Percentiles rank a stretch among this genome's conserved stretches.
phyloP scores from a whole-genome alignment of 2,888 invertebrate genomes.

The Itoplectis maculator region DNA sequence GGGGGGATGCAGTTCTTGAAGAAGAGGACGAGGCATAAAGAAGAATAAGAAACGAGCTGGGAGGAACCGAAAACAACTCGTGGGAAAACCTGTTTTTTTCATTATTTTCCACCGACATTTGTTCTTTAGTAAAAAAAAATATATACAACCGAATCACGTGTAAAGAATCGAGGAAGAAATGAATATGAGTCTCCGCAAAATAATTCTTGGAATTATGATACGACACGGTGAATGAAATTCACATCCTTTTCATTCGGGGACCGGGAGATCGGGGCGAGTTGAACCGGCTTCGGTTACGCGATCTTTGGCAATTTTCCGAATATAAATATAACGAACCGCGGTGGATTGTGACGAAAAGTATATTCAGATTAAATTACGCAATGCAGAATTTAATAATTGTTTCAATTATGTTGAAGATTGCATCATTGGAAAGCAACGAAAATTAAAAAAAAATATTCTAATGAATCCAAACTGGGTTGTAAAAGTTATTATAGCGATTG shows the following conservation, averaged over 20 bases:
- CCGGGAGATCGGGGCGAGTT: background rate
- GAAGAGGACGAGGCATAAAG: slow-evolving; percentile 40
- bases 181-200: slow-evolving; percentile 12
- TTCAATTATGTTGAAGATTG: too few species aligned
- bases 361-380: too few species aligned
- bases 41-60: slow-evolving; percentile 1
- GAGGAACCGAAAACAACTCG: slow-evolving; percentile 24
- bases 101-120: slow-evolving; percentile 32
- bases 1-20: slow-evolving; percentile 20
- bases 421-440: too few species aligned
- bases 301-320: slow-evolving; percentile 10
- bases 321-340: background rate
- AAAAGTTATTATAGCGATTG: too few species aligned
- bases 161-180: slow-evolving; percentile 36
- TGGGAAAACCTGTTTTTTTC: slow-evolving; percentile 33
- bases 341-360: background rate
- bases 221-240: slow-evolving; percentile 37
- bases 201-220: slow-evolving; percentile 50
- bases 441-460: background rate
- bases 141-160: slow-evolving; percentile 36
- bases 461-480: too few species aligned
- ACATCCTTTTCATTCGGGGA: slow-evolving; percentile 8
- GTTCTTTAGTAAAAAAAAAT: slow-evolving; percentile 28
- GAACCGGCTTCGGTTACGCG: background rate
- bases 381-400: too few species aligned